Conservation (phyloP, 2,888 invertebrate genomes). For the Belgica antarctica region DNA sequence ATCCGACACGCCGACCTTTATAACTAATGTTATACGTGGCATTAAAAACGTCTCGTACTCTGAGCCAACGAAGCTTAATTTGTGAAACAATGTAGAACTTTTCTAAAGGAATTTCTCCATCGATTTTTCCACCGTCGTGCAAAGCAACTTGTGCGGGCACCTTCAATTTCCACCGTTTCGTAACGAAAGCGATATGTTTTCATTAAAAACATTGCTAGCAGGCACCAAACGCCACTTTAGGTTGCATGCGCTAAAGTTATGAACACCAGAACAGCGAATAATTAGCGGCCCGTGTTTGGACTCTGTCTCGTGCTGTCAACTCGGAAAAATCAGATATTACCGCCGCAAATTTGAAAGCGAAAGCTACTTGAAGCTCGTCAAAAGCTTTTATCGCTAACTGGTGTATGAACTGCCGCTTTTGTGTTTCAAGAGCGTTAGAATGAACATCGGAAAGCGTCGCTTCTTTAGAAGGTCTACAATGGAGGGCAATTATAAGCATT, state of each 20-base stretch:
- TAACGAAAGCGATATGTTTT: neutral
- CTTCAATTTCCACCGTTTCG: neutral
- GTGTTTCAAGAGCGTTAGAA: too few species aligned
- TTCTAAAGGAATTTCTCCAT: neutral
- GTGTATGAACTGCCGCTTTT: too few species aligned
- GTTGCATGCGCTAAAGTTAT: neutral
- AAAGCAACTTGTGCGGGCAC: neutral
- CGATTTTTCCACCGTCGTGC: neutral
- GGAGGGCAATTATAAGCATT: too few species aligned
- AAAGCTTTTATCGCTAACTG: conserved; percentile 10
- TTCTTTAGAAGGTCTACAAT: too few species aligned
- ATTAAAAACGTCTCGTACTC: neutral
- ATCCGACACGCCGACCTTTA: too few species aligned
- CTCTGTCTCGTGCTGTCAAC: neutral
- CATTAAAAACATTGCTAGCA: neutral
- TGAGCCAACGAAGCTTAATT: neutral
- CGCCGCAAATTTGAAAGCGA: neutral
- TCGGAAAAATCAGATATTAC: neutral
- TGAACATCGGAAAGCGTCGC: too few species aligned
- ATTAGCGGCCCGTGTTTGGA: neutral
- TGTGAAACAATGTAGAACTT: neutral
- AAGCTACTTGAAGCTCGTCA: neutral
- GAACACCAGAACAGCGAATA: conserved; percentile 1
- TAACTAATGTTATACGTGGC: too few species aligned
- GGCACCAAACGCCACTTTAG: neutral